A percentile compares a stretch with the other conserved stretches of the same genome.
Conservation (phyloP, 2,113 vertebrate species). For the human region GRCh38 chr3:78978001-78978500, state of each 20-base stretch:
- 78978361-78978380: not conserved
- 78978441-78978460: not conserved
- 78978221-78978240: conserved; percentile 34
- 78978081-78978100: not conserved
- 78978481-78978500: not conserved
- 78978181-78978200: not conserved
- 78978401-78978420: not conserved
- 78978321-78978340: not conserved
- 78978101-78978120: not conserved
- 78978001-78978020: not conserved
- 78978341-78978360: not conserved
- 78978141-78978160: not conserved
- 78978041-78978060: not conserved
- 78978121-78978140: not conserved
- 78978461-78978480: not conserved
- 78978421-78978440: not conserved
- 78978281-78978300: not conserved
- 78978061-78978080: not conserved
- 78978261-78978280: not conserved
- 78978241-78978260: not conserved
- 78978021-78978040: not conserved
- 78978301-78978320: not conserved
- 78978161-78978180: not conserved
- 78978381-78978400: not conserved
- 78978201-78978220: conserved; percentile 45